These are phyloP conservation scores for Poeciliopsis turneri DNA, from an alignment of 2,797 vertebrate genomes.

Conservation along the genomic window DNA sequence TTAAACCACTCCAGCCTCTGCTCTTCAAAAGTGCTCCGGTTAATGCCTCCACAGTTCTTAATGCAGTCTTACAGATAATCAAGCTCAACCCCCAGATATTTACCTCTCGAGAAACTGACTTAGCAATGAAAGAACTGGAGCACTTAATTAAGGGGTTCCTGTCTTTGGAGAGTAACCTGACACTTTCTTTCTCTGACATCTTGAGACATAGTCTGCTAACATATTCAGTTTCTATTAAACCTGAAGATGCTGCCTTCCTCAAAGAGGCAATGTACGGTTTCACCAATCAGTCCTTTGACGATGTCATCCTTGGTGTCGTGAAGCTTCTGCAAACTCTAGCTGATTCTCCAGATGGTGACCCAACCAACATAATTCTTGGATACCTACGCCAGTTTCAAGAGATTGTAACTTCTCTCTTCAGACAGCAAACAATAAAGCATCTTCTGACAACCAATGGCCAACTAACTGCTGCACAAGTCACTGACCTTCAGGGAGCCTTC, in stretches of 20 bases:
- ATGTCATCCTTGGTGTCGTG: constrained; percentile 65
- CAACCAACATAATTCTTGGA: constrained; percentile 52
- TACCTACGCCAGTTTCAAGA: constrained; percentile 71
- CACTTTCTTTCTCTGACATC: constrained; percentile 62
- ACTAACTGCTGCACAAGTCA: constrained; percentile 44
- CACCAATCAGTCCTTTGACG: constrained; percentile 67
- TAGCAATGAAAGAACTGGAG: constrained; percentile 66
- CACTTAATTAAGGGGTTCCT: constrained; percentile 58
- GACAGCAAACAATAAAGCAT: constrained; percentile 47
- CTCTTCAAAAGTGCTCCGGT: constrained; percentile 29
- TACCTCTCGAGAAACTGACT: constrained; percentile 59
- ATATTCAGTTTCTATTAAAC: constrained; percentile 62
- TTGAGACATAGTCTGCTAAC: constrained; percentile 66
- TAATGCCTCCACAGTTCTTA: constrained; percentile 59
- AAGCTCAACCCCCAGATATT: constrained; percentile 69
- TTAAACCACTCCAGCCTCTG: constrained; percentile 66
- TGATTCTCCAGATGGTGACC: constrained; percentile 59
- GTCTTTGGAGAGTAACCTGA: constrained; percentile 63
- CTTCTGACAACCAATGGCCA: constrained; percentile 33
- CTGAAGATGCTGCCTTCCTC: constrained; percentile 46
- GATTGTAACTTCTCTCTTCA: constrained; percentile 56
- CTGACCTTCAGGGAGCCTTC: constrained; percentile 43
- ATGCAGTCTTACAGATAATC: constrained; percentile 47
- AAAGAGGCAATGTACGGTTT: constrained; percentile 60
- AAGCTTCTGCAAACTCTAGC: constrained; percentile 59